phyloP scores from a whole-genome alignment of 2,888 invertebrate species.

The Ormia ochracea region DNA sequence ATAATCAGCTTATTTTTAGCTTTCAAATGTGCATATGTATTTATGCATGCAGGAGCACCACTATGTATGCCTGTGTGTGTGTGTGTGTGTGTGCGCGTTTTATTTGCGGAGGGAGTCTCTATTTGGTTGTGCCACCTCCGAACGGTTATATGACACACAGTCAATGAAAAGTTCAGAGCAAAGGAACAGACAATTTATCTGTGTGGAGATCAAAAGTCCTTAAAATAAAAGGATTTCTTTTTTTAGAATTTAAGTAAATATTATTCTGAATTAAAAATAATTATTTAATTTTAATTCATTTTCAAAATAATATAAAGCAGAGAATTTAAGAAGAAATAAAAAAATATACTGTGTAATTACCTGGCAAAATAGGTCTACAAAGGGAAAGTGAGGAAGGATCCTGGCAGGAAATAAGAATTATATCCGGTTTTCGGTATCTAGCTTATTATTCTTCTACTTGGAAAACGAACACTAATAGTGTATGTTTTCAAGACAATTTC shows the following conservation, averaged over 20 bases:
- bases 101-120: neutral
- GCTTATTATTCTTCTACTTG: too few relatives aligned
- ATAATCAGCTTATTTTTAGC: slow-evolving; percentile 42
- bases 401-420: too few relatives aligned
- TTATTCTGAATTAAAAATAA: neutral
- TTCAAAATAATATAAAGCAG: too few relatives aligned
- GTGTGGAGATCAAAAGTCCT: slow-evolving; percentile 6
- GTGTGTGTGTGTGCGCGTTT: neutral
- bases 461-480: too few relatives aligned
- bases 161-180: slow-evolving; percentile 14
- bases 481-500: too few relatives aligned
- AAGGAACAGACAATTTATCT: neutral
- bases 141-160: slow-evolving; percentile 16
- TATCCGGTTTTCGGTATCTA: too few relatives aligned
- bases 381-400: too few relatives aligned
- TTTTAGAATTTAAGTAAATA: neutral
- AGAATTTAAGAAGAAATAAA: neutral
- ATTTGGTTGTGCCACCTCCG: neutral
- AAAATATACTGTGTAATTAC: too few relatives aligned
- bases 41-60: too few relatives aligned
- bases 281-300: too few relatives aligned
- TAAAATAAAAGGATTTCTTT: neutral
- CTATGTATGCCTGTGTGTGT: too few relatives aligned
- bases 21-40: neutral
- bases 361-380: too few relatives aligned